These are phyloP conservation scores for Phortica magna DNA, from an alignment of 2,888 invertebrate species.

Conservation along the genomic window DNA sequence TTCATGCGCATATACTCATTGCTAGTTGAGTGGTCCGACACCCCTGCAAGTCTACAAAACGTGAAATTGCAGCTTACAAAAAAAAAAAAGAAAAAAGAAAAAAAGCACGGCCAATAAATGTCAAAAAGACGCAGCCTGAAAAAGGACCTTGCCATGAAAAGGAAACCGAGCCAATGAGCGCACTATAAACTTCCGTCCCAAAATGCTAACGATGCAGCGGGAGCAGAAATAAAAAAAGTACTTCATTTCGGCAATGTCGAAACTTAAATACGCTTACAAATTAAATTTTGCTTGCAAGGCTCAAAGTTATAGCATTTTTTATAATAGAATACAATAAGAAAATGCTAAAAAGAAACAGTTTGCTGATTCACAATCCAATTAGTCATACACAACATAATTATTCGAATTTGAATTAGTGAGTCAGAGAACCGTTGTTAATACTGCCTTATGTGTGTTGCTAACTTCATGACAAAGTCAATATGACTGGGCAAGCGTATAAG, in stretches of 20 bases:
- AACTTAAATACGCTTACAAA: no score
- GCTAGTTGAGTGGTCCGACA: slow-evolving; percentile 60
- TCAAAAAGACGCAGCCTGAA: slow-evolving; percentile 61
- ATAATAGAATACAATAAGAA: no score
- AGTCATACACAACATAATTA: no score
- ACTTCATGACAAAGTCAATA: slow-evolving; percentile 8
- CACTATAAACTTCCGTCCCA: slow-evolving; percentile 54
- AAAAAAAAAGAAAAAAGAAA: slow-evolving; percentile 30
- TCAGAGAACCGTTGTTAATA: no score
- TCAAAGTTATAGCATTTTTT: no score
- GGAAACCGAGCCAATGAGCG: slow-evolving; percentile 38
- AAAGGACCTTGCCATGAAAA: slow-evolving; percentile 54
- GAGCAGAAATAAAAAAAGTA: neutral
- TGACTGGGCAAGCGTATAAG: neutral
- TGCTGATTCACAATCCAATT: no score
- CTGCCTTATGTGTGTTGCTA: no score
- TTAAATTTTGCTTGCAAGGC: no score
- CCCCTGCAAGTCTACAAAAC: neutral
- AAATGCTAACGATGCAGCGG: slow-evolving; percentile 48
- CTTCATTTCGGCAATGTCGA: no score
- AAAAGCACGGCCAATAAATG: slow-evolving; percentile 60
- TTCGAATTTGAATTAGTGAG: no score
- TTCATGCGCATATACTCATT: slow-evolving; percentile 69
- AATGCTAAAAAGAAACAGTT: no score
- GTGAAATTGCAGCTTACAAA: slow-evolving; percentile 20